Percentiles rank a stretch among this genome's conserved stretches.
These are phyloP conservation scores for Taurulus bubalis DNA, from an alignment of 2,113 vertebrate species.

Conservation along the genomic window DNA sequence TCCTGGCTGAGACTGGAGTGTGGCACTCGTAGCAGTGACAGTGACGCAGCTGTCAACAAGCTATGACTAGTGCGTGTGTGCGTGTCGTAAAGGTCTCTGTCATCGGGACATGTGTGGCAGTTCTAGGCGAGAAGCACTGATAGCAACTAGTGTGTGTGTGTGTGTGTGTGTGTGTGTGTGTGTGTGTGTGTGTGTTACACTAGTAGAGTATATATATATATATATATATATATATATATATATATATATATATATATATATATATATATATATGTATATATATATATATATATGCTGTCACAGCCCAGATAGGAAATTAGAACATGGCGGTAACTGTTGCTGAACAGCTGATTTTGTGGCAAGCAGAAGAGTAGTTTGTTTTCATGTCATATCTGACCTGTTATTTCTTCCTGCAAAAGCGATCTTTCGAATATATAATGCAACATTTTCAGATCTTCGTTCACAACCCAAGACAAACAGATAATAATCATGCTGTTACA, in stretches of 20 bases:
- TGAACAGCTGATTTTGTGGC: background rate
- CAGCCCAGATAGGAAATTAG: no score
- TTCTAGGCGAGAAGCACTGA: background rate
- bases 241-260: no score
- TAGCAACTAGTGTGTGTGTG: background rate
- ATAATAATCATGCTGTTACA: no score
- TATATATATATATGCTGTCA: no score
- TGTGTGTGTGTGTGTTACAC: no score
- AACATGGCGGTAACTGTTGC: no score
- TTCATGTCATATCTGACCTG: background rate
- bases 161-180: background rate
- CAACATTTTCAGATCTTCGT: no score
- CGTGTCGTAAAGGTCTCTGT: conserved; percentile 13
- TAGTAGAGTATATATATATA: background rate
- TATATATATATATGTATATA: no score
- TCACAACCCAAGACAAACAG: no score
- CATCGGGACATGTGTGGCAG: background rate
- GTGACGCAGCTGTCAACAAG: conserved; percentile 28
- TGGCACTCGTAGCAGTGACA: background rate
- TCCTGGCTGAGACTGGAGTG: background rate
- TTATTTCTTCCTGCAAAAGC: no score
- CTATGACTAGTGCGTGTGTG: background rate
- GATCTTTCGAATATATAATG: no score
- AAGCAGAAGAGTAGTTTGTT: background rate
- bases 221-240: no score